Conservation (phyloP, 2,797 vertebrate genomes). For the Cygnus olor region DNA sequence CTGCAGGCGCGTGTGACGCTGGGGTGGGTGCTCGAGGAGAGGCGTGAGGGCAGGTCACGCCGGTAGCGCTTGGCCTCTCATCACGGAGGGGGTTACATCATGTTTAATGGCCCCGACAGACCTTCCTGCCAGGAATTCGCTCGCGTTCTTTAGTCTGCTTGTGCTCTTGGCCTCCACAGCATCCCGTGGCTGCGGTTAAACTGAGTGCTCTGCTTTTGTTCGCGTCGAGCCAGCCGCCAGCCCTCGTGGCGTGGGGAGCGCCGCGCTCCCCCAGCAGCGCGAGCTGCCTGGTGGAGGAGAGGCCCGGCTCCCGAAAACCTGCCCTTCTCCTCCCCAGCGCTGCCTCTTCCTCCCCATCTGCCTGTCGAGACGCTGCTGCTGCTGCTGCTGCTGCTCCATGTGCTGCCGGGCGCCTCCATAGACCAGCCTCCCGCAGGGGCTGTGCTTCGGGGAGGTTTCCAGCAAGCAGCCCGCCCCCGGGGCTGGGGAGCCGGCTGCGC, state of each 20-base stretch:
- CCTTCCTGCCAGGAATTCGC: not conserved
- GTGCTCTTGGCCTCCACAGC: not conserved
- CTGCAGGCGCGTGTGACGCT: not conserved
- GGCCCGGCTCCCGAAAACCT: not conserved
- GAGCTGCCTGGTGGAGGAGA: not conserved
- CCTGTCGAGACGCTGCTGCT: not conserved
- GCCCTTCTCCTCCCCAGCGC: not conserved
- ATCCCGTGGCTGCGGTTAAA: not conserved
- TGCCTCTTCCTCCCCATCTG: not conserved
- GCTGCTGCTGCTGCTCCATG: fast-evolving
- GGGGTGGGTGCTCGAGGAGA: not conserved
- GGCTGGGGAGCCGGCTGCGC: not conserved
- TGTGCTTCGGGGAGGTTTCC: not conserved
- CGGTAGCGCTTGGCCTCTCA: not conserved
- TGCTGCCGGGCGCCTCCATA: not conserved
- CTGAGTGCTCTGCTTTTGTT: conserved; percentile 20
- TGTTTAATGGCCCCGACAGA: not conserved
- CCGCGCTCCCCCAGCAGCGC: fast-evolving
- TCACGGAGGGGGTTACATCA: not conserved
- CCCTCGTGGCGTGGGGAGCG: not conserved
- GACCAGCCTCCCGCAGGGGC: not conserved
- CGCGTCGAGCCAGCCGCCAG: not conserved
- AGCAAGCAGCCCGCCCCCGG: not conserved
- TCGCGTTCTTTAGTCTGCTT: not conserved
- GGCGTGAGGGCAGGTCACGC: not conserved